Base-by-base conservation (phyloP, 2,888 invertebrate species). In the Noctua janthina region DNA sequence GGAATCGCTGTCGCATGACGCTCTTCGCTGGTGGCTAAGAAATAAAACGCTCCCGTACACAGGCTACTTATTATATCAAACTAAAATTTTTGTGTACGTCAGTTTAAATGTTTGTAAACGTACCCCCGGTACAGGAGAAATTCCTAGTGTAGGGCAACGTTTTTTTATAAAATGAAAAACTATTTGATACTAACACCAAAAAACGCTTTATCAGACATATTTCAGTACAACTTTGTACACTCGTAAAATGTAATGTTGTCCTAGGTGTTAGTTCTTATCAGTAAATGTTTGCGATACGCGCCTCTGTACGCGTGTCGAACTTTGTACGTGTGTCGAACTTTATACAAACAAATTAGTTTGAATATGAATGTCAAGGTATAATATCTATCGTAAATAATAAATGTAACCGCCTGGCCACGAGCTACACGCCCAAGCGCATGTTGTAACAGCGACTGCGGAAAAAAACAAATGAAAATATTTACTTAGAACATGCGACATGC, bases 241-340 rank as follows among this genome's bases (percentile, higher is more conserved):
- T 70, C 70, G 17, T 59, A 67, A 71, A 67, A 17, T 46, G 35
- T 82, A 51, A 46, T 64, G 43, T 43, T 4, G 4, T 39, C 39
- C 6, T 43, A 35, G 43, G 23, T 67, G 68, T 67, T 76, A 62
- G 35, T 67, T 71, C 35, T 67, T 82, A 78, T 78, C 79, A 51
- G 54, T 51, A 51, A 66, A 56, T 59, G 46, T 78, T 49, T 59
- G 51, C 15, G 43, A 59, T 78, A 46, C 43, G 35, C 15, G 35
- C 35, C 10, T 23, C 35, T 35, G 15, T 51, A 82, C 15, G 49
- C 17, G 15, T 51, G 54, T 49, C 54, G 6, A 67, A 75, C 82
- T 82, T 80, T 11, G 29, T 17, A 20, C 15, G 49, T 15, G 15
- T 51, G 54, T 49, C 54, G 6, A 67, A 75, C 82, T 82, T 80